Evolutionary conservation across 2,888 invertebrate genomes (phyloP), one percentile per base, ranked within the genome.

Genomic region (Adela reaumurella): DNA sequence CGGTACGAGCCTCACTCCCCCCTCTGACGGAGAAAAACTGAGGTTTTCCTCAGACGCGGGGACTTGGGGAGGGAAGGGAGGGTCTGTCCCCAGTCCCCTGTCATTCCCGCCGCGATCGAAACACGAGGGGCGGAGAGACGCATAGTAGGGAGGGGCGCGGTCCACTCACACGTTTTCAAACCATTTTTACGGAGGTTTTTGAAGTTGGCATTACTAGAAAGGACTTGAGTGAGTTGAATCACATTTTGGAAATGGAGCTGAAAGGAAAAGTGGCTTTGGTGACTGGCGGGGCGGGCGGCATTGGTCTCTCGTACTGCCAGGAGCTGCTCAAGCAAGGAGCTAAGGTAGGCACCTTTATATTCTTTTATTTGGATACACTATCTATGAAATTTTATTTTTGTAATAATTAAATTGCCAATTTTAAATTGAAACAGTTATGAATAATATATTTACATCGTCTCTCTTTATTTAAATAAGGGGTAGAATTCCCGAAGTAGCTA

Each of bases 211-310:
- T n/a, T n/a, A n/a, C n/a, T n/a, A n/a, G n/a, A n/a, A n/a, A 24
- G 24, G 24, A 24, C 5, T 24, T 24, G 4, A 24, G 5, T 24
- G 5, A 8, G 24, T 24, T 6, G 24, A 24, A 24, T 6, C 5
- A 24, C 5, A 24, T 6, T 24, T 24, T 6, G 24, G 59, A 56
- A 47, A 88, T 89, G 88, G 88, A 89, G 62, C 67, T 89, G 54
- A 88, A 87, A 67, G 88, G 88, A 55, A 87, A 87, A 68, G 87
- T 89, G 51, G 88, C 85, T 44, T 69, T 89, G 53, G 83, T 89
- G 49, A 89, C 89, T 19, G 89, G 89, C 28, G 89, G 86, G 46
- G 88, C 88, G 16, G 84, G 86, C 46, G 89, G 89, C 49, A 85
- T 89, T 56, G 90, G 89, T 1, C 79, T 84, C 52, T 84, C 87